These are phyloP conservation scores for Gibbula magus DNA, from an alignment of 2,888 invertebrate genomes.

Conservation along the genomic window DNA sequence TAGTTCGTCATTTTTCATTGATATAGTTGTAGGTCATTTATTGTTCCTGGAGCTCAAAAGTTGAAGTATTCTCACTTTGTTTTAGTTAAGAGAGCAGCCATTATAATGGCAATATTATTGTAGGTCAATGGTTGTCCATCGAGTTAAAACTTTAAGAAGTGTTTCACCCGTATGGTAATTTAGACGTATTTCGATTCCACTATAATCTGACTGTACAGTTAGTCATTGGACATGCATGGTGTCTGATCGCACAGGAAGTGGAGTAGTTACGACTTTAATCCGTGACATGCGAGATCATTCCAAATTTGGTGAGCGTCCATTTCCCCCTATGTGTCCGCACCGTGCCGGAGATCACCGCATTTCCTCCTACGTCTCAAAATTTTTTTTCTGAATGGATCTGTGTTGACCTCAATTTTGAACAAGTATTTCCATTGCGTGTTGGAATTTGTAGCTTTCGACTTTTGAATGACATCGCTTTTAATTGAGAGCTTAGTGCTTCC, in stretches of 20 bases:
- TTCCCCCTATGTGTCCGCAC: background rate
- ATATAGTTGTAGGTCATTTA: too few relatives aligned
- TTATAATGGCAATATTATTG: too few relatives aligned
- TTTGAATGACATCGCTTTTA: constrained; percentile 12
- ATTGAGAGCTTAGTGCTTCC: background rate
- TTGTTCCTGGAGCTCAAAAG: too few relatives aligned
- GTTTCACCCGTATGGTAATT: too few relatives aligned
- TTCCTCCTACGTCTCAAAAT: background rate
- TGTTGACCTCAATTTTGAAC: background rate
- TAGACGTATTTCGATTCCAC: too few relatives aligned
- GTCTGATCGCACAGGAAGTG: background rate
- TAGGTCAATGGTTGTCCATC: too few relatives aligned
- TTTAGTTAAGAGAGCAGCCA: too few relatives aligned
- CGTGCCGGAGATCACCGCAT: background rate
- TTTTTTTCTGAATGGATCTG: background rate
- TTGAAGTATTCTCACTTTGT: too few relatives aligned
- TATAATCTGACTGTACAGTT: too few relatives aligned
- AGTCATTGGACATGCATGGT: too few relatives aligned
- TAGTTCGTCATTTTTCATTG: too few relatives aligned
- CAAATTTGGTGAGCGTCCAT: background rate
- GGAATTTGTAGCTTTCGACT: background rate
- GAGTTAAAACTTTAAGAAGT: too few relatives aligned
- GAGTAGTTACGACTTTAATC: background rate
- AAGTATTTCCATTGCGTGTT: constrained; percentile 12
- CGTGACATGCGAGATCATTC: background rate